Evolutionary conservation across 2,113 vertebrate species (phyloP), one percentile per base, ranked within the genome.

Genomic region (Sinocyclocheilus grahami): DNA sequence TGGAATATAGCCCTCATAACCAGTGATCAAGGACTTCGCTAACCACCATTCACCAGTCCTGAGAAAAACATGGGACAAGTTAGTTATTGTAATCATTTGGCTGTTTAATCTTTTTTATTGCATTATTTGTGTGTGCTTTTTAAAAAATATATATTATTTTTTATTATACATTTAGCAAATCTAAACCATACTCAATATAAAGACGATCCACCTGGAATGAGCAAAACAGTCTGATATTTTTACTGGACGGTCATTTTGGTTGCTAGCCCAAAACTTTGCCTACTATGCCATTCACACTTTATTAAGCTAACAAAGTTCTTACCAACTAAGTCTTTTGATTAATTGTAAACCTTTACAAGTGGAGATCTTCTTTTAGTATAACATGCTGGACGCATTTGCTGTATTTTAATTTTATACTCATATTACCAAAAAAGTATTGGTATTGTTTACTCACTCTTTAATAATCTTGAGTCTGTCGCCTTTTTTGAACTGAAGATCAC

Each of bases 41-140:
- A 97, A 63, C 97, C 97, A 99, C 98, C 98, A 99, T 16, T 97
- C 97, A 27, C 97, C 97, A 14, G 93, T 91, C 0, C 98, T 99
- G 86, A 51, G 51, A 42, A 76, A 51, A 81, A 30, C 22, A 7
- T 22, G 12, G 46, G 9, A 42, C 27, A 5, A 63, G 0, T 0
- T 20, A 16, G 1, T 53, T 12, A 9, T 0, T 12, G 24, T 27
- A 77, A 18, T 67, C 6, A 69, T 37, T 37, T 37, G 30, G 1
- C 16, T 69, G 1, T 69, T 33, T 33, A 69, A 69, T 9, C 1
- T 71, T 16, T 7, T 69, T 30, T 69, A 33, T 3, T 69, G 11
- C 8, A 0, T 60, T 60, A 22, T 60, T 60, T 63, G n/a, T 63
- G n/a, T 63, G 62, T 63, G 9, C 9, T 42, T 42, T 42, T 42